phyloP scores from a whole-genome alignment of 2,888 invertebrate species.

The Eupithecia insigniata region DNA sequence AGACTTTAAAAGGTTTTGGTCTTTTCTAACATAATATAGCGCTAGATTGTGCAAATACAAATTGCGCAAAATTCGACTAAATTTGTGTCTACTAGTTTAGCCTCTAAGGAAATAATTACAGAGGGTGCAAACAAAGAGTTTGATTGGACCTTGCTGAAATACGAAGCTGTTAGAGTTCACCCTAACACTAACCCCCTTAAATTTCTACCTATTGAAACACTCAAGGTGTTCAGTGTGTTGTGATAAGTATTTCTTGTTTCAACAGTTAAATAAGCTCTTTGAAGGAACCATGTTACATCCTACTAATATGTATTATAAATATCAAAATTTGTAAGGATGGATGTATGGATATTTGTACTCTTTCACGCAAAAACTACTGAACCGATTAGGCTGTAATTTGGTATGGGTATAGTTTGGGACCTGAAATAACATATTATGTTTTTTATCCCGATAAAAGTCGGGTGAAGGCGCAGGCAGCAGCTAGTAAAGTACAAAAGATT shows the following conservation, averaged over 20 bases:
- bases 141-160: neutral
- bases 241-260: neutral
- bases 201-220: neutral
- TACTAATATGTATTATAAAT: neutral
- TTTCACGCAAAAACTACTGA: no score
- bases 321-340: no score
- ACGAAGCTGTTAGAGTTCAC: neutral
- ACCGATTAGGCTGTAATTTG: no score
- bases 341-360: no score
- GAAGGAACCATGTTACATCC: neutral
- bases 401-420: no score
- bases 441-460: no score
- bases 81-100: neutral
- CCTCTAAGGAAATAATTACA: neutral
- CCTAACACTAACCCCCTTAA: neutral
- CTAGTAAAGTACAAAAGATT: no score
- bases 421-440: no score
- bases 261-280: neutral
- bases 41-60: neutral
- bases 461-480: no score
- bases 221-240: no score
- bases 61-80: neutral
- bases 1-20: neutral
- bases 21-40: neutral
- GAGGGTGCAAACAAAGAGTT: neutral